Evolutionary conservation across 2,797 vertebrate genomes (phyloP), one percentile per base, ranked within the genome.

Genomic region (Esox lucius): DNA sequence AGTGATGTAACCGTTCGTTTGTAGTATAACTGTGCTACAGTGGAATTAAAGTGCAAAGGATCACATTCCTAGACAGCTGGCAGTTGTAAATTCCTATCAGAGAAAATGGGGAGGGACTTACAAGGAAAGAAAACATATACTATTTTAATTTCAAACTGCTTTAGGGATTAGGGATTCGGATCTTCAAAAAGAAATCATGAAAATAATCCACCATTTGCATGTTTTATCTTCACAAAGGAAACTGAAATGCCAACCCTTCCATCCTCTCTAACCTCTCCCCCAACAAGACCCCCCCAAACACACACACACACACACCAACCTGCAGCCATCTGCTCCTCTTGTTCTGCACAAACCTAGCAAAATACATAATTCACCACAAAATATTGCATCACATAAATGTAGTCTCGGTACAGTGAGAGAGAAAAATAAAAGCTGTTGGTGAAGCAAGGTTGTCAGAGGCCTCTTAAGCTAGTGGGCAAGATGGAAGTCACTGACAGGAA

Each of bases 161-260:
- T 92, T 86, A 90, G 75, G 87, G 91, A 93, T 93, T 93, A 92
- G 83, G 71, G 84, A 85, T 90, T 49, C 74, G 83, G 87, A 81
- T 86, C 80, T 78, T 76, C 9, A 83, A 75, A 75, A 71, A 86
- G 90, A 91, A 87, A 90, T 89, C 86, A 92, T 91, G 90, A 91
- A 91, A 92, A 91, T 93, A 93, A 92, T 92, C 91, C 91, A 89
- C 90, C 88, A 93, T 92, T 92, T 93, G 91, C 90, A 93, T 92
- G 90, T 91, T 91, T 91, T 92, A 91, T 92, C 88, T 78, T 91
- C 87, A 90, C 91, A 93, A 91, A 91, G 87, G 86, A 87, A 85
- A 80, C 87, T 84, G 87, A 84, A 81, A 85, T 80, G 84, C 75
- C 86, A 86, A 83, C 87, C 85, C 85, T 85, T 17, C 17, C 79